Conservation (phyloP, 2,888 invertebrate genomes). For the Abrostola tripartita region DNA sequence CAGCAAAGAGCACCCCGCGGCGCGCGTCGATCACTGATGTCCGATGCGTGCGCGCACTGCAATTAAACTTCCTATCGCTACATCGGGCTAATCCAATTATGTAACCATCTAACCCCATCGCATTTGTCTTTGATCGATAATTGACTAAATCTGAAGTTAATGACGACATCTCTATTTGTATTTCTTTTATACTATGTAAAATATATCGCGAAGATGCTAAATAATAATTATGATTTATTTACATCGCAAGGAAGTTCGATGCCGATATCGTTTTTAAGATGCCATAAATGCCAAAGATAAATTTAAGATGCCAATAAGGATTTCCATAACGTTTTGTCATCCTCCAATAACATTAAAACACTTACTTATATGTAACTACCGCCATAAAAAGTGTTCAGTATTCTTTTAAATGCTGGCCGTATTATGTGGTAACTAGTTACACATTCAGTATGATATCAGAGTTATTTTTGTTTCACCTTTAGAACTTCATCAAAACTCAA, state of each 20-base stretch:
- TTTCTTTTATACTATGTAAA: conserved; percentile 7
- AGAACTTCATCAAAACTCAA: conserved; percentile 21
- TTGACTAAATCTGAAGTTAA: conserved; percentile 71
- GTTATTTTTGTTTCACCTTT: conserved; percentile 9
- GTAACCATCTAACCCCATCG: conserved; percentile 69
- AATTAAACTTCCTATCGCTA: conserved; percentile 80
- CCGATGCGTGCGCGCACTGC: conserved; percentile 76
- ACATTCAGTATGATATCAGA: background rate
- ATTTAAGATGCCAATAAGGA: too few species aligned
- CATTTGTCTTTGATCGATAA: conserved; percentile 77
- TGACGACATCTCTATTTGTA: conserved; percentile 49
- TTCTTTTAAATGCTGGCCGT: too few species aligned
- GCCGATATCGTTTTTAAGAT: too few species aligned
- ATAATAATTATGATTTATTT: background rate
- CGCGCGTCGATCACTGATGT: conserved; percentile 78
- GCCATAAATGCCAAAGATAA: too few species aligned
- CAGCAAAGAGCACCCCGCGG: conserved; percentile 79
- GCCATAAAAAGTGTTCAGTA: too few species aligned
- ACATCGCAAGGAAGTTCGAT: too few species aligned
- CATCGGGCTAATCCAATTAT: conserved; percentile 85
- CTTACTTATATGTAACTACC: too few species aligned
- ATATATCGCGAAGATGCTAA: too few species aligned
- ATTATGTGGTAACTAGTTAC: background rate
- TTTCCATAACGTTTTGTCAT: too few species aligned
- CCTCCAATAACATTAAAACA: too few species aligned